Evolutionary conservation across 2,113 vertebrate genomes (phyloP), one percentile per base, ranked within the genome.

Genomic region (Mohoua ochrocephala): DNA sequence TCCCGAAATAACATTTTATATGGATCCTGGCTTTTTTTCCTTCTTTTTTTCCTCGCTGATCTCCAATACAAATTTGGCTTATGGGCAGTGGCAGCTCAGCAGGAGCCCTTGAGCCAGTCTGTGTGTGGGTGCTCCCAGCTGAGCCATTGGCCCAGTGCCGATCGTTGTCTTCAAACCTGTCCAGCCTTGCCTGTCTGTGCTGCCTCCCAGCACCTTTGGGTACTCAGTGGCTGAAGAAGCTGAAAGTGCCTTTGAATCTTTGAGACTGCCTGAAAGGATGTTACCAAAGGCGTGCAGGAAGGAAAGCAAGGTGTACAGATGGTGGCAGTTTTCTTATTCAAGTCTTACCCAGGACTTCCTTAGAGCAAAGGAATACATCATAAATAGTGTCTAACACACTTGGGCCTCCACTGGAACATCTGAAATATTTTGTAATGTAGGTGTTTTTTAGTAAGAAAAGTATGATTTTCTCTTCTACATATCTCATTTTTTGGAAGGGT

Each of bases 141-240:
- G 57, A 41, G 42, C 53, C 4, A 0, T 20, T 5, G 2, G 9
- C 19, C 6, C 37, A 3, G 11, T 13, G 13, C n/a, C 19, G 6
- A 2, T 42, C 0, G 0, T 19, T 1, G 0, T 17, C 28, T 16
- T 37, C 35, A 30, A 21, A 20, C 11, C 33, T n/a, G 11, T 1
- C 27, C 16, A 56, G 37, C 20, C 54, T 64, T n/a, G 5, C 13
- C 82, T 30, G 28, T 23, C 52, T 44, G n/a, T 2, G 7, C 33
- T 57, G 31, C 39, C 35, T 70, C 2, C 1, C 11, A 24, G 17
- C 16, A 8, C 37, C 44, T 37, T 12, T 17, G 26, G 27, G n/a
- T 10, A 7, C 20, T 8, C 47, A 50, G 5, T 15, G 26, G 13
- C 23, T 50, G 47, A 24, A 52, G 64, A 44, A 60, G 41, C 4